Base-by-base conservation (phyloP, 2,888 invertebrate species). In the Orchesella flavescens region DNA sequence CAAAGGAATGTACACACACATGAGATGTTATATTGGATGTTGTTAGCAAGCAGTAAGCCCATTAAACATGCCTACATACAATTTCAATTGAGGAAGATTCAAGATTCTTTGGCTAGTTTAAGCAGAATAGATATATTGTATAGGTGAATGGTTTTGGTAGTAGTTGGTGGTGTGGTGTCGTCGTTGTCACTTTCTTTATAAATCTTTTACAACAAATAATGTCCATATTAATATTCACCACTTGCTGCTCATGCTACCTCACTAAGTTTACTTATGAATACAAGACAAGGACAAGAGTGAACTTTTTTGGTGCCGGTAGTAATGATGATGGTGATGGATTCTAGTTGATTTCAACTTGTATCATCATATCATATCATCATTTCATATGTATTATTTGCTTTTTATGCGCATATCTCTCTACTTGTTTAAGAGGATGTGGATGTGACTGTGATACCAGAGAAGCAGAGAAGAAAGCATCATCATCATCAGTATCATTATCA, bases 161-260 rank as follows among this genome's bases (percentile, higher is more conserved):
- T 44, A n/a, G n/a, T n/a, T n/a, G 44, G 44, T 9, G 44, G 24
- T 15, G 17, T 34, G 13, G 44, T 66, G 19, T 49, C 49, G 68
- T 46, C 69, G 49, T 69, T 77, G 77, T 77, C 77, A 77, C 77
- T 77, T 77, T 77, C 77, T 77, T 69, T 69, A 77, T 24, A 66
- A 68, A 59, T 77, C 68, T 61, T n/a, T 68, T 63, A 77, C 46
- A 69, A 69, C 69, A 77, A 59, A 72, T 55, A 55, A 77, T 77
- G 61, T 59, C n/a, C 77, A 68, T 61, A 59, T 69, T 77, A 69
- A 77, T 77, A 77, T 77, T 77, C 61, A 49, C 12, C 59, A 69
- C 23, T 46, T 69, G 55, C 21, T 65, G 73, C 55, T 46, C 43
- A 49, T 65, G 75, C 65, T 66, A 76, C 74, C 57, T 34, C 23